A percentile compares a stretch with the other conserved stretches of the same genome.
These are phyloP conservation scores for Gisinianus flammeolus DNA, from an alignment of 2,888 invertebrate species.

Conservation along the genomic window DNA sequence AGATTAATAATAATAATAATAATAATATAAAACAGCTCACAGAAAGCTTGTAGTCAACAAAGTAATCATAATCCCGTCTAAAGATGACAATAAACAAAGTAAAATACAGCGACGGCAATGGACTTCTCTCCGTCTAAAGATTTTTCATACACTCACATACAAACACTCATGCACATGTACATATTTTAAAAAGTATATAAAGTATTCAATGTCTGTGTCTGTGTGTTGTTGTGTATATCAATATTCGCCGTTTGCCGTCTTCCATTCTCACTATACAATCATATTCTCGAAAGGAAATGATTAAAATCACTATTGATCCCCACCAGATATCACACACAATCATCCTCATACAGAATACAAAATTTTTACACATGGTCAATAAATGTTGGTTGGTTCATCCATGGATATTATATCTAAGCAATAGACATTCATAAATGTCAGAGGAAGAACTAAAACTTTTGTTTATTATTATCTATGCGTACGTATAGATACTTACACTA, in stretches of 20 bases:
- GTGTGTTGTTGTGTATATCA: background rate
- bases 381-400: constrained; percentile 29
- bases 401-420: constrained; percentile 10
- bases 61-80: constrained; percentile 21
- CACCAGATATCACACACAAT: background rate
- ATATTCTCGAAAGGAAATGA: background rate
- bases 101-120: constrained; percentile 9
- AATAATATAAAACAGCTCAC: background rate
- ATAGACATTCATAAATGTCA: constrained; percentile 33
- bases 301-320: background rate
- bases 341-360: background rate
- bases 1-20: constrained; percentile 7
- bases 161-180: background rate
- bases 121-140: background rate
- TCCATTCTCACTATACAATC: background rate
- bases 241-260: background rate
- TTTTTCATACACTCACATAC: background rate
- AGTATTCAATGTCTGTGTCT: background rate
- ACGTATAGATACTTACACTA: background rate
- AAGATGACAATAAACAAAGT: constrained; percentile 17
- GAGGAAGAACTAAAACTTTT: background rate
- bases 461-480: constrained; percentile 8
- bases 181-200: background rate
- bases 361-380: constrained; percentile 21
- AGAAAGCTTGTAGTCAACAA: background rate